Conservation (phyloP, 2,113 vertebrate genomes). For the Paradisaea rubra region DNA sequence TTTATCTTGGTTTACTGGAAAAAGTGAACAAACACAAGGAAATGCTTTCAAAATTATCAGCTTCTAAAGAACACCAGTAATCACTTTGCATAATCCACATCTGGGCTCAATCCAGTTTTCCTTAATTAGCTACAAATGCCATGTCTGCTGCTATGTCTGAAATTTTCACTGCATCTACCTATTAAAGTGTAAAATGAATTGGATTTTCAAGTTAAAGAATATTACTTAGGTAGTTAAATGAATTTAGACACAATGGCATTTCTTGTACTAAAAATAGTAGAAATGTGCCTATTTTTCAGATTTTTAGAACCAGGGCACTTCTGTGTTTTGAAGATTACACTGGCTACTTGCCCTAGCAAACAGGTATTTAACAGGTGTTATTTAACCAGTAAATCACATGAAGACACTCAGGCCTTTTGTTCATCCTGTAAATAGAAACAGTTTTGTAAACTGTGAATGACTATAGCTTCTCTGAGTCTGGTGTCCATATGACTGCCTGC, state of each 20-base stretch:
- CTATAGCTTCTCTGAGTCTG: not conserved
- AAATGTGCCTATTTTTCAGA: not conserved
- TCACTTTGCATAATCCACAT: constrained; percentile 51
- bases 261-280: not conserved
- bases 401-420: not conserved
- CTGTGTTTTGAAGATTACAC: not conserved
- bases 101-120: constrained; percentile 43
- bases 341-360: not conserved
- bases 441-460: not conserved
- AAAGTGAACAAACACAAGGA: constrained; percentile 51
- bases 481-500: not conserved
- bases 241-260: constrained; percentile 14
- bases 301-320: not conserved
- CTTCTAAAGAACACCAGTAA: constrained; percentile 49
- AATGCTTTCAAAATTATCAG: constrained; percentile 57
- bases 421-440: not conserved
- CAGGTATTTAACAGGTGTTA: not conserved
- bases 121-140: constrained; percentile 51
- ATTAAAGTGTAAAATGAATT: constrained; percentile 1
- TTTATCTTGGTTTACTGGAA: constrained; percentile 37
- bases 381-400: not conserved
- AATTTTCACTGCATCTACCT: not conserved
- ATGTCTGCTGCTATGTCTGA: constrained; percentile 21
- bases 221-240: not conserved
- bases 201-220: not conserved